These are phyloP conservation scores for Calosoma granatense DNA, from an alignment of 1,140 invertebrate genomes.

Conservation along the genomic window DNA sequence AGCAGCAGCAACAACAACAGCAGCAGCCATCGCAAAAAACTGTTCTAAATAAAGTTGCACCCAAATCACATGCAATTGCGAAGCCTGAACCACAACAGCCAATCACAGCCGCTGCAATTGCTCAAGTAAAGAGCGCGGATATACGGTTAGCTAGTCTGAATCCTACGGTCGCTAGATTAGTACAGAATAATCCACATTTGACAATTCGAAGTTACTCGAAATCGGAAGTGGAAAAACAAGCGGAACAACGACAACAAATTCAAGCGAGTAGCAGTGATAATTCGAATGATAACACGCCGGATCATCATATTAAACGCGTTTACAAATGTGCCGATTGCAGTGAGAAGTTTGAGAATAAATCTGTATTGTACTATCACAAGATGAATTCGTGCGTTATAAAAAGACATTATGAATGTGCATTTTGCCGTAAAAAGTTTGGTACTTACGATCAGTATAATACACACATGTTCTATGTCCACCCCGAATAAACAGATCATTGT, in stretches of 20 bases:
- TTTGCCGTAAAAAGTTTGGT: constrained; percentile 33
- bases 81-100: constrained; percentile 12
- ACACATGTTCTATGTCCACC: constrained; percentile 33
- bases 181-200: constrained; percentile 31
- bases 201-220: constrained; percentile 19
- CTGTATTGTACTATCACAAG: constrained; percentile 33
- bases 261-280: background rate
- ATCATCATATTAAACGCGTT: background rate
- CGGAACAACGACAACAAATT: too few relatives aligned
- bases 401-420: constrained; percentile 16
- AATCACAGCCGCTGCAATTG: constrained; percentile 28
- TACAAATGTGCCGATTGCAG: constrained; percentile 32
- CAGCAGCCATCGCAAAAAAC: constrained; percentile 6
- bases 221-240: constrained; percentile 13
- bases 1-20: background rate
- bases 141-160: constrained; percentile 22
- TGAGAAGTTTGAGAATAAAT: constrained; percentile 31
- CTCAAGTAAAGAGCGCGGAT: constrained; percentile 29
- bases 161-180: constrained; percentile 29
- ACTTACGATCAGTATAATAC: constrained; percentile 32
- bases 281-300: background rate
- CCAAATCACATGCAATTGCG: background rate
- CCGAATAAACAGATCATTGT: constrained; percentile 22
- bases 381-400: constrained; percentile 27
- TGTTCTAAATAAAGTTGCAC: background rate